Evolutionary conservation across 2,113 vertebrate genomes (phyloP).

Genomic region (Dasypus novemcinctus): DNA sequence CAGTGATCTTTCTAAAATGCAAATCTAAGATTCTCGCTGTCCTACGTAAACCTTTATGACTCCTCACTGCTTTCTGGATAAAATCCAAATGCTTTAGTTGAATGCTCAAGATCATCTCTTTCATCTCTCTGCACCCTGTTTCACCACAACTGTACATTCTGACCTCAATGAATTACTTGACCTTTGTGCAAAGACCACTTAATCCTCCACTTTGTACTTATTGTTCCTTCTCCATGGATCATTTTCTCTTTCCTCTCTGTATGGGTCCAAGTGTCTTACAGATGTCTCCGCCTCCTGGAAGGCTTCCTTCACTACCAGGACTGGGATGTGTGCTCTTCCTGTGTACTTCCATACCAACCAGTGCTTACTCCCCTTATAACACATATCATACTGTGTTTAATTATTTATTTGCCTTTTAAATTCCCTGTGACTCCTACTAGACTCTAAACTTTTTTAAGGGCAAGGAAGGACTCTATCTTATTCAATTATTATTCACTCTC

Average conservation of each 20-base stretch:
- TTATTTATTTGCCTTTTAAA: slow-evolving; percentile 37
- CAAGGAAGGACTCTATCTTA: not conserved
- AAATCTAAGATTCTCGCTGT: slow-evolving; percentile 5
- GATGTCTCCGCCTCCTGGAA: not conserved
- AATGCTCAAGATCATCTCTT: not conserved
- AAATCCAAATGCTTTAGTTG: not conserved
- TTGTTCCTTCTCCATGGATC: not conserved
- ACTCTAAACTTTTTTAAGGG: slow-evolving; percentile 37
- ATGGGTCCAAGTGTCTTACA: not conserved
- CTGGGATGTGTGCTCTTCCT: not conserved
- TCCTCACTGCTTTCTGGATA: not conserved
- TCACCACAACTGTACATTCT: not conserved
- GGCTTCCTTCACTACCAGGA: not conserved
- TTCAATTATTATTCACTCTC: not conserved
- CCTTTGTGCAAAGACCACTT: not conserved
- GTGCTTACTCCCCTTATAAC: not conserved
- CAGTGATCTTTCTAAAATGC: slow-evolving; percentile 22
- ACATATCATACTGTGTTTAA: not conserved
- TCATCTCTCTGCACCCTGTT: not conserved
- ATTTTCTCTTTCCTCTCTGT: not conserved
- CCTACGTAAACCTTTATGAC: not conserved
- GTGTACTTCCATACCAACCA: not conserved
- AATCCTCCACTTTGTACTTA: not conserved
- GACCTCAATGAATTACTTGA: not conserved
- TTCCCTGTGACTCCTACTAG: not conserved